These are phyloP conservation scores for Atrina japonica DNA, from an alignment of 2,888 invertebrate genomes.

Conservation along the genomic window DNA sequence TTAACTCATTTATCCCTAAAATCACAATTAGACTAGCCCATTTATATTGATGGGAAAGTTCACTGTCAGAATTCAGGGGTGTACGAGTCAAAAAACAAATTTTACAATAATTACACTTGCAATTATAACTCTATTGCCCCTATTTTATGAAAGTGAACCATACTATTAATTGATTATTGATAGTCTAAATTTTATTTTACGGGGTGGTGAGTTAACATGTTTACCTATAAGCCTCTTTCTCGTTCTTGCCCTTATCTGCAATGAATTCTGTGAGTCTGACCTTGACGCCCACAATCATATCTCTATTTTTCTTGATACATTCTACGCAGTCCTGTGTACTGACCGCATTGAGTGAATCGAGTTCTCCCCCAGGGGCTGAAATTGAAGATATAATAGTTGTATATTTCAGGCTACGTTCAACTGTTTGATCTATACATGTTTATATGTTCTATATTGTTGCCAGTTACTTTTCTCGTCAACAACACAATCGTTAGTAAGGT, in stretches of 20 bases:
- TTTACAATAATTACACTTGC: neutral
- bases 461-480: too few relatives aligned
- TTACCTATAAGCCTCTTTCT: slow-evolving; percentile 72
- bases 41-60: too few relatives aligned
- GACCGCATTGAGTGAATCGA: slow-evolving; percentile 71
- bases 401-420: neutral
- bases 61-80: too few relatives aligned
- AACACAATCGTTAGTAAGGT: too few relatives aligned
- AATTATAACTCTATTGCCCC: neutral
- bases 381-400: slow-evolving; percentile 1
- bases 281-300: slow-evolving; percentile 75
- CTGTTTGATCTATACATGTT: too few relatives aligned
- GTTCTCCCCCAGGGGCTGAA: slow-evolving; percentile 71
- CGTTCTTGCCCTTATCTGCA: slow-evolving; percentile 65
- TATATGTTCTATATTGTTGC: too few relatives aligned
- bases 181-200: neutral
- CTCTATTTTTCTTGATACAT: slow-evolving; percentile 64
- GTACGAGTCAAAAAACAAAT: too few relatives aligned
- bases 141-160: too few relatives aligned
- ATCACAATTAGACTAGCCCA: too few relatives aligned
- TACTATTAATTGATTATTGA: too few relatives aligned
- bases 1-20: too few relatives aligned
- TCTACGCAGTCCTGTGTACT: slow-evolving; percentile 60
- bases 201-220: neutral
- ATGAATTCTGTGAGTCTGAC: slow-evolving; percentile 64